These are phyloP conservation scores for Miichthys miiuy DNA, from an alignment of 2,797 vertebrate species.

Conservation along the genomic window DNA sequence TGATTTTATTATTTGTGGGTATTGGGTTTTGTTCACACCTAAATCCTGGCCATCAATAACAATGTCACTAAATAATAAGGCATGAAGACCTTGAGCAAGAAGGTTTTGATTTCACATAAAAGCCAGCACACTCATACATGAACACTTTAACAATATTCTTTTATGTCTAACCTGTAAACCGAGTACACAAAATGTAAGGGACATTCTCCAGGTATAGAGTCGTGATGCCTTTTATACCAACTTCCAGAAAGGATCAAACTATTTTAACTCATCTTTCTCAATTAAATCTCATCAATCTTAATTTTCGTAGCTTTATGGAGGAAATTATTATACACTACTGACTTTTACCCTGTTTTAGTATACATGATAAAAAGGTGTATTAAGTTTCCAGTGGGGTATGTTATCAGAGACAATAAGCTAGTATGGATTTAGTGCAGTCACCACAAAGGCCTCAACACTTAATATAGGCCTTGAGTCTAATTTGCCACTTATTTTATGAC, in stretches of 20 bases:
- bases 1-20: constrained; percentile 58
- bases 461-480: background rate
- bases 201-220: background rate
- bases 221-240: background rate
- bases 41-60: constrained; percentile 66
- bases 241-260: constrained; percentile 4
- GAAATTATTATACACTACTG: background rate
- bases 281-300: too few relatives aligned
- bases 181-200: background rate
- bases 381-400: background rate
- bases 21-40: constrained; percentile 44
- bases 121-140: constrained; percentile 18
- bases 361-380: background rate
- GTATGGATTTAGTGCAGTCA: background rate
- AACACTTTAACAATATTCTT: constrained; percentile 28
- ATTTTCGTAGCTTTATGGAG: background rate
- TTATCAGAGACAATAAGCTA: background rate
- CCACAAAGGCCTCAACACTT: background rate
- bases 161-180: constrained; percentile 1
- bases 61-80: constrained; percentile 71
- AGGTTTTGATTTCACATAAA: constrained; percentile 64
- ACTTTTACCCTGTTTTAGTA: background rate
- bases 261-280: background rate
- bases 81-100: constrained; percentile 58
- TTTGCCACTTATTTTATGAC: background rate